phyloP scores from a whole-genome alignment of 1,140 invertebrate genomes.

The Dinothrombium tinctorium region DNA sequence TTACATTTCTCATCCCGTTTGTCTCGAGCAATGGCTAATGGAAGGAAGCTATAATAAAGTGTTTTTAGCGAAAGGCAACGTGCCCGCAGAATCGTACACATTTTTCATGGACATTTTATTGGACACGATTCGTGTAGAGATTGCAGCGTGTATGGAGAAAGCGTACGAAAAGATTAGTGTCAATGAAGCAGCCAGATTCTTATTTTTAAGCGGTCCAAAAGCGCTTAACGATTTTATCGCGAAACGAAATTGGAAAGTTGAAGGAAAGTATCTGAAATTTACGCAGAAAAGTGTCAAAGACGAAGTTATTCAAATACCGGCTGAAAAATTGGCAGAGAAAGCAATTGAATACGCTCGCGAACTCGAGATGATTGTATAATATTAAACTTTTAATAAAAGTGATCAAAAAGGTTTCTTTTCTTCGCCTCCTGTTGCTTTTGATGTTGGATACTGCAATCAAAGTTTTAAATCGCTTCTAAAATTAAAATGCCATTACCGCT shows the following conservation, averaged over 20 bases:
- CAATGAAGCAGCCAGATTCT: slow-evolving; percentile 61
- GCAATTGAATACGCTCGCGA: slow-evolving; percentile 91
- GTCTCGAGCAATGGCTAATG: slow-evolving; percentile 94
- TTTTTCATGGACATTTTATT: slow-evolving; percentile 92
- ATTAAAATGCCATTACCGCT: background rate
- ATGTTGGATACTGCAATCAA: no score
- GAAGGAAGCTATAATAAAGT: slow-evolving; percentile 98
- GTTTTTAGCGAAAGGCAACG: slow-evolving; percentile 66
- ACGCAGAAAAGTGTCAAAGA: background rate
- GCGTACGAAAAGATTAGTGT: slow-evolving; percentile 75
- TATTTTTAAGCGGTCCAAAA: slow-evolving; percentile 48
- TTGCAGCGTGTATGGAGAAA: slow-evolving; percentile 84
- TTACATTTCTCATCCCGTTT: slow-evolving; percentile 82
- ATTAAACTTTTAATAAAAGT: background rate
- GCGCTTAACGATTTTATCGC: slow-evolving; percentile 52
- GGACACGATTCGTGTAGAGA: slow-evolving; percentile 85
- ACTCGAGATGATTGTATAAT: slow-evolving; percentile 94
- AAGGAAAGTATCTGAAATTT: slow-evolving; percentile 3
- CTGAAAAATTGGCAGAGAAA: slow-evolving; percentile 62
- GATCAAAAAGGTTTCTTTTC: background rate
- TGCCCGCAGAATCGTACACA: slow-evolving; percentile 84
- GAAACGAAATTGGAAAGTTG: slow-evolving; percentile 6
- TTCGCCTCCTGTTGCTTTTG: no score
- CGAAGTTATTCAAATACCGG: slow-evolving; percentile 53
- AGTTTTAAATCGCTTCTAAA: no score